Percentiles rank a stretch among this genome's conserved stretches.
phyloP scores from a whole-genome alignment of 2,113 vertebrate genomes.

The Cheilinus undulatus region DNA sequence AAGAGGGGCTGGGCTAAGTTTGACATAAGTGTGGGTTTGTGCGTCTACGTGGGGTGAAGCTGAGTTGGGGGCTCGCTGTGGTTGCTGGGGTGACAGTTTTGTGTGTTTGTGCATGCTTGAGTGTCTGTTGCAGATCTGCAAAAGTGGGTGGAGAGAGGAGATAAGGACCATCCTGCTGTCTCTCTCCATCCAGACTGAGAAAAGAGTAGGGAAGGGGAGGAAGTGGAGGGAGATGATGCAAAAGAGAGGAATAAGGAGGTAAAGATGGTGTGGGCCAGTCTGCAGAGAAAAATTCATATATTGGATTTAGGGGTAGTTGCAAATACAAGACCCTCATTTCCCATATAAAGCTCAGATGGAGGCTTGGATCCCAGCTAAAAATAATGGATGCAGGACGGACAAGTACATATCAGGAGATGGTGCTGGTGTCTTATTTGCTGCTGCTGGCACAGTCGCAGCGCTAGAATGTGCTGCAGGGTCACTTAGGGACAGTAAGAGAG shows the following conservation, averaged over 20 bases:
- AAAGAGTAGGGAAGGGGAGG: constrained; percentile 14
- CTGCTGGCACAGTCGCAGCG: constrained; percentile 65
- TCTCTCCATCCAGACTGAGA: constrained; percentile 5
- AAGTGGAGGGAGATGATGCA: constrained; percentile 1
- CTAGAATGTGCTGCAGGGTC: constrained; percentile 78
- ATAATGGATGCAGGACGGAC: constrained; percentile 77
- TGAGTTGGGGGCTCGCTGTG: constrained; percentile 38
- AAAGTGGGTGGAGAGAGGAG: constrained; percentile 52
- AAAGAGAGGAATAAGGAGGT: constrained; percentile 10
- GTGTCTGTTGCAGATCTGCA: constrained; percentile 44
- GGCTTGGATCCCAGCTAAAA: constrained; percentile 81
- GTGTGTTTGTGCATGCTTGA: constrained; percentile 9
- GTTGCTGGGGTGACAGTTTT: constrained; percentile 62
- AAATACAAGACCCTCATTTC: constrained; percentile 63
- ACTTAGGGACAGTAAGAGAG: constrained; percentile 65
- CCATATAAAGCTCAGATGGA: constrained; percentile 82
- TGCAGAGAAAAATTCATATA: constrained; percentile 28
- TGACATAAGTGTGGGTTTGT: constrained; percentile 66
- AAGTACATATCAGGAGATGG: constrained; percentile 66
- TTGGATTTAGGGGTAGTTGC: constrained; percentile 41
- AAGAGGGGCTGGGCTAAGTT: constrained; percentile 80
- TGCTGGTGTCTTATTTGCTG: constrained; percentile 78
- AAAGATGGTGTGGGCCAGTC: not conserved
- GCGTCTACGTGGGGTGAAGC: constrained; percentile 62
- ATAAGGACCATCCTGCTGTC: constrained; percentile 29